A percentile compares a stretch with the other conserved stretches of the same genome.
Conservation (phyloP, 2,888 invertebrate genomes). For the Drosophila bunnanda region DNA sequence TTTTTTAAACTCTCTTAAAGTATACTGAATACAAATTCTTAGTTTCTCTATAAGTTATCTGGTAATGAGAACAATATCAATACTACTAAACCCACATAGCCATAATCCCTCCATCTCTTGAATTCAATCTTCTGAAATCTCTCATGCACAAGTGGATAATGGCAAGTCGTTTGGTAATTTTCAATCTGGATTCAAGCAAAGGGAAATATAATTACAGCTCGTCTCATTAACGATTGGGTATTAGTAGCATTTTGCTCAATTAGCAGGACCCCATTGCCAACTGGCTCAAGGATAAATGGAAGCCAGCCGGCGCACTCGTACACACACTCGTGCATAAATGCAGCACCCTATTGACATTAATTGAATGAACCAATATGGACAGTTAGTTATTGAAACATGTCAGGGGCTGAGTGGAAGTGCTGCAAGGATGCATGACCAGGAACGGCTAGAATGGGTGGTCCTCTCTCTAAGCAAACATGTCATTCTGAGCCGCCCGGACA, state of each 20-base stretch:
- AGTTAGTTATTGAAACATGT: slow-evolving; percentile 54
- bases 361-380: slow-evolving; percentile 68
- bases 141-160: neutral
- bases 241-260: slow-evolving; percentile 61
- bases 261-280: slow-evolving; percentile 46
- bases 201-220: slow-evolving; percentile 40
- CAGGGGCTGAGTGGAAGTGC: neutral
- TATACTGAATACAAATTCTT: too few relatives aligned
- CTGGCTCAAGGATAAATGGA: slow-evolving; percentile 42
- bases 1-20: neutral
- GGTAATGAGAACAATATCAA: neutral
- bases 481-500: slow-evolving; percentile 23
- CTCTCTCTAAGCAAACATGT: slow-evolving; percentile 48
- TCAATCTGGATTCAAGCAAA: slow-evolving; percentile 17
- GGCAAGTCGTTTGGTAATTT: slow-evolving; percentile 15
- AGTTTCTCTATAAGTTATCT: neutral
- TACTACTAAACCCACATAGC: neutral
- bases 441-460: too few relatives aligned
- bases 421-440: neutral
- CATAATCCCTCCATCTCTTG: neutral
- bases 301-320: slow-evolving; percentile 1
- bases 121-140: slow-evolving; percentile 10
- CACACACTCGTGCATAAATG: slow-evolving; percentile 30
- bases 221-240: slow-evolving; percentile 56
- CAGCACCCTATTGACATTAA: slow-evolving; percentile 63